Conservation (phyloP, 2,113 vertebrate species). For the Oxygymnocypris stewartii region DNA sequence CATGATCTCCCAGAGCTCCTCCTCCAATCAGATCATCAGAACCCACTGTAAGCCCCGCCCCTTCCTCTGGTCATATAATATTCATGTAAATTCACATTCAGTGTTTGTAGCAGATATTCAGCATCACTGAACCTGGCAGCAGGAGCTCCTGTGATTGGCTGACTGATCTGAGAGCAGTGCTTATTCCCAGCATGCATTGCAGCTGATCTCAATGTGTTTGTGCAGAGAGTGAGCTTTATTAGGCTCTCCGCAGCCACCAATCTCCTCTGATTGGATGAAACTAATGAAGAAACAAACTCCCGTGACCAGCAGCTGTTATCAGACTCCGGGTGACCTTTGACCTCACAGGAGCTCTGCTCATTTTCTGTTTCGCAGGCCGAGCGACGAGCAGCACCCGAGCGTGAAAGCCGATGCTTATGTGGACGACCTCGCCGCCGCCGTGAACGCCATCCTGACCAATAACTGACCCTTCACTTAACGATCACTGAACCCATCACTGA, state of each 20-base stretch:
- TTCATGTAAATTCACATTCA: no score
- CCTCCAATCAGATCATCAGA: no score
- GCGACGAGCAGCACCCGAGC: constrained; percentile 82
- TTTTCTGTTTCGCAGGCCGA: constrained; percentile 74
- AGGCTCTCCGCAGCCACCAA: neutral
- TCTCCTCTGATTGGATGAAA: neutral
- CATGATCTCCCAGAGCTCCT: no score
- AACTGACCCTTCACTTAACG: no score
- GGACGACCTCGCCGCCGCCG: constrained; percentile 83
- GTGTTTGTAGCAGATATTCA: neutral
- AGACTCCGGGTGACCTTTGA: neutral
- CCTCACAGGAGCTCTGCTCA: no score
- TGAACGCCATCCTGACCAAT: constrained; percentile 81
- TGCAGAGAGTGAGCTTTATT: no score
- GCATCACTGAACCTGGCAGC: neutral
- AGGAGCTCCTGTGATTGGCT: neutral
- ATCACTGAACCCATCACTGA: constrained; percentile 53
- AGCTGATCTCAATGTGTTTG: no score
- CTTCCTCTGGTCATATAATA: no score
- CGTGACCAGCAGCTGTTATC: neutral
- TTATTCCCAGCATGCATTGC: no score
- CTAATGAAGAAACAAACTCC: neutral
- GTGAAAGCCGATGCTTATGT: constrained; percentile 87
- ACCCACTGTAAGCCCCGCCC: no score
- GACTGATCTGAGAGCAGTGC: no score